A percentile compares a stretch with the other conserved stretches of the same genome.
Evolutionary conservation across 2,797 vertebrate species (phyloP).

Genomic region (Odontamblyopus lacepedii): DNA sequence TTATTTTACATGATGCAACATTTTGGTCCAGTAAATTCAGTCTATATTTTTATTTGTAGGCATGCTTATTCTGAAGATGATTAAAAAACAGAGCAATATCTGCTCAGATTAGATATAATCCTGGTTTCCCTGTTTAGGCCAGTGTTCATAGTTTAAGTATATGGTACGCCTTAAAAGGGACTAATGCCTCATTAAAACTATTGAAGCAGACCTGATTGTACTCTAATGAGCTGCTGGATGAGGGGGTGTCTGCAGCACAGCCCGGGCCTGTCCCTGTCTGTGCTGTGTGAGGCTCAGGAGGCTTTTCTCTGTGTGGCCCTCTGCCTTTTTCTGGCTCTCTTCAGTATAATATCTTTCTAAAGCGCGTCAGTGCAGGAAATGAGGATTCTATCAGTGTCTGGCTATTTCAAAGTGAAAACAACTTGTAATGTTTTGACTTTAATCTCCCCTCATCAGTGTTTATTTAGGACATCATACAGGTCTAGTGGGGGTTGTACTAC

Average conservation of each 20-base stretch:
- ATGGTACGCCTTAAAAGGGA: slow-evolving; percentile 17
- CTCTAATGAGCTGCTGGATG: slow-evolving; percentile 50
- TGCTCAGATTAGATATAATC: slow-evolving; percentile 31
- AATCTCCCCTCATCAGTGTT: background rate
- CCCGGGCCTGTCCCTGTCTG: slow-evolving; percentile 26
- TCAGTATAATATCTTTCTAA: slow-evolving; percentile 45
- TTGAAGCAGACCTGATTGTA: slow-evolving; percentile 49
- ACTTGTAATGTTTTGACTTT: background rate
- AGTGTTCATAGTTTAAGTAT: slow-evolving; percentile 22
- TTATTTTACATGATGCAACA: too few species aligned
- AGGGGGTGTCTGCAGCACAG: slow-evolving; percentile 8
- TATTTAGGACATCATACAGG: background rate
- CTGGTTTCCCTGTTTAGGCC: slow-evolving; percentile 12
- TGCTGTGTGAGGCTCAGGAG: slow-evolving; percentile 46
- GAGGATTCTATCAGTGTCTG: slow-evolving; percentile 22
- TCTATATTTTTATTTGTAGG: slow-evolving; percentile 17
- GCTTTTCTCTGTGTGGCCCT: slow-evolving; percentile 58
- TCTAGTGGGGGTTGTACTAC: slow-evolving; percentile 2
- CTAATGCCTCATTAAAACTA: slow-evolving; percentile 28
- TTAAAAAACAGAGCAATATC: slow-evolving; percentile 14
- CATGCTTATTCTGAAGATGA: slow-evolving; percentile 23
- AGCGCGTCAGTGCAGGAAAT: slow-evolving; percentile 33
- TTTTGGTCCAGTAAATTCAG: background rate
- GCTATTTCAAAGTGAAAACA: background rate
- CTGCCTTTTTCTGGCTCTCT: slow-evolving; percentile 49